Conservation (phyloP, 2,888 invertebrate species). For the Sceliomorpha sp. region DNA sequence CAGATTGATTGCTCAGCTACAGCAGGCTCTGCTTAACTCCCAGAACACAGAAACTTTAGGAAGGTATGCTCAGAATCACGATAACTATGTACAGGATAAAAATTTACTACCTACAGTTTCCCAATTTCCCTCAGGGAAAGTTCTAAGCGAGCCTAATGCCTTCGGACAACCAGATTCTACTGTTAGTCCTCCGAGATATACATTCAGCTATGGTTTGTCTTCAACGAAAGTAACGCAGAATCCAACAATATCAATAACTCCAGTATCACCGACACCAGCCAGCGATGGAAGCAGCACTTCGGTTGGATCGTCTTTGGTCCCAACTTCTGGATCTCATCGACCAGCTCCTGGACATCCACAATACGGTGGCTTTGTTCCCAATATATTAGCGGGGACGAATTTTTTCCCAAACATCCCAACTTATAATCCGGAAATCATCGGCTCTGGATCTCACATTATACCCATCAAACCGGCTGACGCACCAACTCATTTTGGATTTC, state of each 20-base stretch:
- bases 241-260: slow-evolving; percentile 39
- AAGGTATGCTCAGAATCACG: slow-evolving; percentile 65
- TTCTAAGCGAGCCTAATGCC: too few relatives aligned
- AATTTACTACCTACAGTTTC: slow-evolving; percentile 57
- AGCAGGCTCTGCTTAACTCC: slow-evolving; percentile 62
- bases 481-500: slow-evolving; percentile 73
- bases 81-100: slow-evolving; percentile 60
- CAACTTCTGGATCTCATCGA: slow-evolving; percentile 11
- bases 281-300: slow-evolving; percentile 2
- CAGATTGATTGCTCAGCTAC: slow-evolving; percentile 70
- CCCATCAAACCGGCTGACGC: slow-evolving; percentile 57
- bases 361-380: slow-evolving; percentile 71
- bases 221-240: slow-evolving; percentile 57
- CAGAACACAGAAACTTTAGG: slow-evolving; percentile 47
- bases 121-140: slow-evolving; percentile 46
- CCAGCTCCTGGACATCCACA: slow-evolving; percentile 58
- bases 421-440: slow-evolving; percentile 20
- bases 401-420: slow-evolving; percentile 50
- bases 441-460: slow-evolving; percentile 11
- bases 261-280: slow-evolving; percentile 1
- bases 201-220: slow-evolving; percentile 59
- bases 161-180: too few relatives aligned
- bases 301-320: slow-evolving; percentile 6
- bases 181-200: slow-evolving; percentile 58
- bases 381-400: slow-evolving; percentile 60